These are phyloP conservation scores for Lepilemur ruficaudatus DNA, from an alignment of 2,797 vertebrate species.

Conservation along the genomic window DNA sequence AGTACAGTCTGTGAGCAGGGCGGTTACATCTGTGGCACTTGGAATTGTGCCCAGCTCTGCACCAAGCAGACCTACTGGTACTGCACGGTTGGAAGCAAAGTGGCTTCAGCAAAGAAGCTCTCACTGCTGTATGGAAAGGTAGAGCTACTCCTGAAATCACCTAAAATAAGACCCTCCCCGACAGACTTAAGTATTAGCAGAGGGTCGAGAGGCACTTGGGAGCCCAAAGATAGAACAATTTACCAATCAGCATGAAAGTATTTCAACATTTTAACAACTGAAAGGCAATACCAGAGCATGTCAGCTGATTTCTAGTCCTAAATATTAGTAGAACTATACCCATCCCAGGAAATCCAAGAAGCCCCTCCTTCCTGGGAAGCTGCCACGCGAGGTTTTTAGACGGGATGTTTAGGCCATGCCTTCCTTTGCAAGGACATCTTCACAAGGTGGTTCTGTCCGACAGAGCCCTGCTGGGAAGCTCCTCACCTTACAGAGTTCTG, in stretches of 20 bases:
- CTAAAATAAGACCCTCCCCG: background rate
- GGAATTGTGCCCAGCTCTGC: background rate
- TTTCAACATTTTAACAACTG: background rate
- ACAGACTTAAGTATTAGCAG: background rate
- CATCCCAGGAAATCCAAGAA: background rate
- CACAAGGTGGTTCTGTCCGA: background rate
- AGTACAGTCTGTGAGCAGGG: slow-evolving; percentile 47
- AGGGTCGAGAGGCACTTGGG: background rate
- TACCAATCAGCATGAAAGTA: background rate
- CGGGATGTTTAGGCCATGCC: background rate
- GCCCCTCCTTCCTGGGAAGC: background rate
- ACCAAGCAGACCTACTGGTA: slow-evolving; percentile 21
- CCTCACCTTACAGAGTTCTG: slow-evolving; percentile 10
- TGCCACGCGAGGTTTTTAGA: slow-evolving; percentile 26
- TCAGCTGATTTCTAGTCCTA: background rate
- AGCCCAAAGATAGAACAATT: background rate
- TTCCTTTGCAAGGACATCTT: background rate
- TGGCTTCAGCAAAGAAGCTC: slow-evolving; percentile 28
- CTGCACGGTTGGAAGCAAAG: background rate
- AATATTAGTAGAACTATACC: background rate
- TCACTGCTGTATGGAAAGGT: background rate
- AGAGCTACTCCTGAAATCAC: background rate
- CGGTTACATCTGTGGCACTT: slow-evolving; percentile 56
- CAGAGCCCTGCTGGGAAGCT: background rate
- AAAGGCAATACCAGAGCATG: background rate